Percentiles rank a stretch among this genome's conserved stretches.
Conservation (phyloP, 2,888 invertebrate species). For the Cremastinae sp. region DNA sequence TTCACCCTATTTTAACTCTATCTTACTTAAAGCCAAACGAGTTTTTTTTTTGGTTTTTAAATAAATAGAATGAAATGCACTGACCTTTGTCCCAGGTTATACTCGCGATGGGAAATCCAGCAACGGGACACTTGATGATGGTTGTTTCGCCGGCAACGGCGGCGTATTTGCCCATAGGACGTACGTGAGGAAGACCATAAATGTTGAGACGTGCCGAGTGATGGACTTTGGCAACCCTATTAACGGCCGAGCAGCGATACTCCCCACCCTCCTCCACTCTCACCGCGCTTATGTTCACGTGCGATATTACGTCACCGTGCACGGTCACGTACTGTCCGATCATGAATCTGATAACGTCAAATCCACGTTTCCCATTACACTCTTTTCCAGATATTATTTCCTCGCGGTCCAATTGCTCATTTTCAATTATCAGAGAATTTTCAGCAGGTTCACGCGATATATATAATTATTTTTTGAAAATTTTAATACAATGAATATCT, state of each 20-base stretch:
- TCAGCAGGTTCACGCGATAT: no score
- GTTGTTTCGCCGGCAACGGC: conserved; percentile 92
- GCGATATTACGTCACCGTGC: conserved; percentile 95
- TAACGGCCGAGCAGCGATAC: conserved; percentile 92
- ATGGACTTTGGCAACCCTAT: conserved; percentile 89
- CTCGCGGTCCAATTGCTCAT: no score
- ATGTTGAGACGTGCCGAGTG: conserved; percentile 94
- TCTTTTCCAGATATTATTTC: background rate
- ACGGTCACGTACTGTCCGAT: conserved; percentile 95
- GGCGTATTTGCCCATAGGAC: conserved; percentile 93
- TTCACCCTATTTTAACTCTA: no score
- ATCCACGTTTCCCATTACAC: background rate
- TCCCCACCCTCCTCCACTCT: conserved; percentile 95
- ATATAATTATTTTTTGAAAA: no score
- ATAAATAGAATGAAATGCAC: background rate
- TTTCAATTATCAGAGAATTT: no score
- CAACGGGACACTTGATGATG: conserved; percentile 93
- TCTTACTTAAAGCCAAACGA: background rate
- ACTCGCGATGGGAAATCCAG: conserved; percentile 93
- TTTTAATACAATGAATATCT: no score
- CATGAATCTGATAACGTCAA: conserved; percentile 85
- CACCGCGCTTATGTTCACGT: conserved; percentile 93
- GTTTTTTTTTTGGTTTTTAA: background rate
- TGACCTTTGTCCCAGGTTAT: conserved; percentile 95
- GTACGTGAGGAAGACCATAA: conserved; percentile 92